Conservation (phyloP, 2,113 vertebrate species). For the Rhea americana region DNA sequence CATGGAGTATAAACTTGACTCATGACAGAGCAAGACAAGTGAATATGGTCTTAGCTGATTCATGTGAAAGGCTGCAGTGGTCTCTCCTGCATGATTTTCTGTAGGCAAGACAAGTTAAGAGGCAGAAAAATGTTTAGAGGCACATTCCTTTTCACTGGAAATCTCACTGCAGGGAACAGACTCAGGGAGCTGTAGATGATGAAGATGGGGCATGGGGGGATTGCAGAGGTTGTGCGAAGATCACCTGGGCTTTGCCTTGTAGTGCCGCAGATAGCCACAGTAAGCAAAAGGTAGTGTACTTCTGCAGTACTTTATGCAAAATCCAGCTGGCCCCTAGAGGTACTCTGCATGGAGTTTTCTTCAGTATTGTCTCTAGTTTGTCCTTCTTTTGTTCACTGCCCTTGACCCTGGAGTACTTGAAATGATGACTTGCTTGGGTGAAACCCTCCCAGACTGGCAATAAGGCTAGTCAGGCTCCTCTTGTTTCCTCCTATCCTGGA, state of each 20-base stretch:
- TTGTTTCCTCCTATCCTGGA: not conserved
- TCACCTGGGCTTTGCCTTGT: not conserved
- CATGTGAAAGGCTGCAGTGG: not conserved
- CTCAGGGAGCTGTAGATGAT: not conserved
- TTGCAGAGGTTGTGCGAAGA: not conserved
- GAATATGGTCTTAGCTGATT: not conserved
- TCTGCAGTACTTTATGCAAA: not conserved
- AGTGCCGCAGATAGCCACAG: not conserved
- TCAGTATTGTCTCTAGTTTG: not conserved
- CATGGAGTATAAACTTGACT: not conserved
- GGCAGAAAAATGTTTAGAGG: not conserved
- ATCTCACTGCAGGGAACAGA: not conserved
- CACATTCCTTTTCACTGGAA: not conserved
- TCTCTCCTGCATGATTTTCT: not conserved
- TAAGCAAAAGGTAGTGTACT: not conserved
- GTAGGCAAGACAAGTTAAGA: not conserved
- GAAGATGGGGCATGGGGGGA: rapidly evolving
- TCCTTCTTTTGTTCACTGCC: not conserved
- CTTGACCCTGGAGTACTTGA: not conserved
- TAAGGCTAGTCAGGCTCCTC: slow-evolving; percentile 7
- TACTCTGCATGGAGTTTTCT: not conserved
- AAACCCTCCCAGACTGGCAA: not conserved
- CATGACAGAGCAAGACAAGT: not conserved
- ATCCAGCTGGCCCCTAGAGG: not conserved
- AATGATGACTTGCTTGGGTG: not conserved